Conservation (phyloP, 2,113 vertebrate species). For the Marcusenius ussheri region DNA sequence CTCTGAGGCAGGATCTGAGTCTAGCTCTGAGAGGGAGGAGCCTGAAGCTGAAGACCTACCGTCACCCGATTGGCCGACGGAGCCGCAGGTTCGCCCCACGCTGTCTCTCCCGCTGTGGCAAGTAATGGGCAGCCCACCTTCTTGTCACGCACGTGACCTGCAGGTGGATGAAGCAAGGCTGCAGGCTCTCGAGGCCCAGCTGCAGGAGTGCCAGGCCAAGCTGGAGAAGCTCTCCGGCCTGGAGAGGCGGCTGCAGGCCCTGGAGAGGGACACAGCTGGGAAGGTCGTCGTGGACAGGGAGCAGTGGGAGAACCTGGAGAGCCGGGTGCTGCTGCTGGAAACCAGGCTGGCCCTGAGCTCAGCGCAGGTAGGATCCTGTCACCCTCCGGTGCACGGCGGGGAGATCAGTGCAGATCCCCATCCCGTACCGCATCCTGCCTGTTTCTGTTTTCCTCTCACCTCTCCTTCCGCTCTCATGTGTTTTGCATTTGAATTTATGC, state of each 20-base stretch:
- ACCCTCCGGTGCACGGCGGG: not conserved
- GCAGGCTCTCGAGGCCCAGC: slow-evolving; percentile 53
- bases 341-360: slow-evolving; percentile 65
- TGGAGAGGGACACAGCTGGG: slow-evolving; percentile 18
- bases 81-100: not conserved
- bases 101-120: not conserved
- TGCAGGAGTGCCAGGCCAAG: slow-evolving; percentile 65
- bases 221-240: slow-evolving; percentile 60
- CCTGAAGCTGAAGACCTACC: not conserved
- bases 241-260: slow-evolving; percentile 49
- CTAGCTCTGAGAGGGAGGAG: not conserved
- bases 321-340: slow-evolving; percentile 79
- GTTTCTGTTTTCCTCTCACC: not conserved
- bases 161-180: slow-evolving; percentile 51
- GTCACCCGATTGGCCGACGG: not conserved
- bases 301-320: slow-evolving; percentile 76
- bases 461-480: not conserved
- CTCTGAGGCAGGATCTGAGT: slow-evolving; percentile 26
- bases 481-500: not conserved
- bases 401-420: not conserved
- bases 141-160: not conserved
- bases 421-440: not conserved
- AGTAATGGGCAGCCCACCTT: not conserved
- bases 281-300: slow-evolving; percentile 53
- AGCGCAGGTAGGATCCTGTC: slow-evolving; percentile 32